A percentile compares a stretch with the other conserved stretches of the same genome.
These are phyloP conservation scores for Grammomys dolichurus DNA, from an alignment of 2,113 vertebrate species.

Conservation along the genomic window DNA sequence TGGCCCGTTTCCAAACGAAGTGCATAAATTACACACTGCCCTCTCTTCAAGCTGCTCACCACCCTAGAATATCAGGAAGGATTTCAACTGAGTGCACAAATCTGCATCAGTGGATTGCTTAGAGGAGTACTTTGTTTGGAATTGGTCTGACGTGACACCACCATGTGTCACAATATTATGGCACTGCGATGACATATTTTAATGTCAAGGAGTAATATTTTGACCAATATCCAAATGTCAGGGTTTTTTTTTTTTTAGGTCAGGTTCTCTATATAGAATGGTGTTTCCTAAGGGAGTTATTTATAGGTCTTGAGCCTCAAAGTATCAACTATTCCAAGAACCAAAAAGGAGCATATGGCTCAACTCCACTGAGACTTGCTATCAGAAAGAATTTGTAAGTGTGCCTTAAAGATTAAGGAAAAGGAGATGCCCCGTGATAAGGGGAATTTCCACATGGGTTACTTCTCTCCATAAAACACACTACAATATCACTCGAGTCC, in stretches of 20 bases:
- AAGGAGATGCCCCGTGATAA: conserved; percentile 27
- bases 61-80: conserved; percentile 58
- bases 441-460: neutral
- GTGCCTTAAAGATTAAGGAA: conserved; percentile 38
- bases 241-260: conserved; percentile 64
- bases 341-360: conserved; percentile 67
- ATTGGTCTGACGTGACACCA: conserved; percentile 13
- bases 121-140: neutral
- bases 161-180: conserved; percentile 71
- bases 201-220: conserved; percentile 71
- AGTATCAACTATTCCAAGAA: conserved; percentile 68
- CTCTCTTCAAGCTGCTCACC: conserved; percentile 76
- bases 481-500: neutral
- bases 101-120: conserved; percentile 31
- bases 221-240: conserved; percentile 76
- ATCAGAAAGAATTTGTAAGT: conserved; percentile 53
- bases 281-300: conserved; percentile 68
- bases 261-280: conserved; percentile 37
- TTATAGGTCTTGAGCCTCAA: conserved; percentile 70
- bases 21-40: conserved; percentile 80
- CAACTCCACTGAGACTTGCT: conserved; percentile 56
- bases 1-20: conserved; percentile 80
- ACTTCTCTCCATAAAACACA: neutral
- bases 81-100: conserved; percentile 53
- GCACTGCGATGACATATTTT: neutral